A percentile compares a stretch with the other conserved stretches of the same genome.
These are phyloP conservation scores for Helleia helle DNA, from an alignment of 2,888 invertebrate species.

Conservation along the genomic window DNA sequence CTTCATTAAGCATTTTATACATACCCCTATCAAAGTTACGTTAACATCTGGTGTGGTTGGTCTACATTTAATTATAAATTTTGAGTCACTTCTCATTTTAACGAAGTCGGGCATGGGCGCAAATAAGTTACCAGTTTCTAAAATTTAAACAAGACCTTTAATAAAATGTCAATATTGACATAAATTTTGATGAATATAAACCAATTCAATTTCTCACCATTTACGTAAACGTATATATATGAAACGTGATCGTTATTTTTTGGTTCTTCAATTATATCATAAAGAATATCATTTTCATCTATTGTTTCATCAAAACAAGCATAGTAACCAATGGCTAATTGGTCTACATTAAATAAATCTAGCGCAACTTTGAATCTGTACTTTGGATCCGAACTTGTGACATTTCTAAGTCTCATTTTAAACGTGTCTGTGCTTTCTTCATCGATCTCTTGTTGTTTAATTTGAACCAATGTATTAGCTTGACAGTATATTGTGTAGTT, in stretches of 20 bases:
- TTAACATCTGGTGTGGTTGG: conserved; percentile 58
- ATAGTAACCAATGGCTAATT: conserved; percentile 68
- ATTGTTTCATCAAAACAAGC: conserved; percentile 64
- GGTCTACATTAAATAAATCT: conserved; percentile 53
- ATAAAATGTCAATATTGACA: conserved; percentile 19
- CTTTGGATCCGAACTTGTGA: conserved; percentile 26
- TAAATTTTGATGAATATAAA: background rate
- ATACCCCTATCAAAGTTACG: conserved; percentile 49
- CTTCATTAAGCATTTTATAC: conserved; percentile 31
- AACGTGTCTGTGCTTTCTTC: conserved; percentile 40
- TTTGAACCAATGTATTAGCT: conserved; percentile 37
- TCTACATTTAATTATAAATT: conserved; percentile 58
- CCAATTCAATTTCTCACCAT: conserved; percentile 60
- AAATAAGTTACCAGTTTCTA: conserved; percentile 53
- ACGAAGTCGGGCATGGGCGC: conserved; percentile 55
- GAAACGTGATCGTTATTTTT: conserved; percentile 42
- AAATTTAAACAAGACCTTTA: too few species aligned
- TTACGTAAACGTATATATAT: conserved; percentile 59
- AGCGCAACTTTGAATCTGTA: conserved; percentile 58
- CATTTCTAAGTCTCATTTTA: conserved; percentile 24
- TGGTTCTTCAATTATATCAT: conserved; percentile 44
- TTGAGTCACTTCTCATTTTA: conserved; percentile 34
- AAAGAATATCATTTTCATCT: conserved; percentile 36
- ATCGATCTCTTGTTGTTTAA: conserved; percentile 48
- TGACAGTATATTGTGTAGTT: conserved; percentile 51